These are phyloP conservation scores for Neocrepidodera transversa DNA, from an alignment of 2,888 invertebrate genomes.

Conservation along the genomic window DNA sequence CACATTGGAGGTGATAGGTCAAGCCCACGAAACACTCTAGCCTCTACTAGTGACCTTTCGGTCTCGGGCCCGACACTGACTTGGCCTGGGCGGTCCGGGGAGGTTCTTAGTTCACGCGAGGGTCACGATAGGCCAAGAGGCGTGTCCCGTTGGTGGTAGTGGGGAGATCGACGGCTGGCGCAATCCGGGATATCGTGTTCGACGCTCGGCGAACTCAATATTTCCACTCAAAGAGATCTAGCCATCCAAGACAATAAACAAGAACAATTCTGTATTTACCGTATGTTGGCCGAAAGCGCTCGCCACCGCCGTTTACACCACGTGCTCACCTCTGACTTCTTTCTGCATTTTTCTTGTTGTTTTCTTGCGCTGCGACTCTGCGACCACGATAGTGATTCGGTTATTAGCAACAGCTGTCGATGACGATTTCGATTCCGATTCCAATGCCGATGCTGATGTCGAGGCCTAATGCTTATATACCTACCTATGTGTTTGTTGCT, in stretches of 20 bases:
- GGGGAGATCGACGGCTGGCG: conserved; percentile 45
- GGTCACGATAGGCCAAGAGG: conserved; percentile 62
- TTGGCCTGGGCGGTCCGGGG: conserved; percentile 62
- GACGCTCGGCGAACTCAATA: not conserved
- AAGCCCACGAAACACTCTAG: conserved; percentile 62
- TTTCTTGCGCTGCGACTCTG: no score
- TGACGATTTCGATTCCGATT: not conserved
- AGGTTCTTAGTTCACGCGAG: conserved; percentile 61
- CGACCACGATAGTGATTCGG: conserved; percentile 17
- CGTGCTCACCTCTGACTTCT: conserved; percentile 30
- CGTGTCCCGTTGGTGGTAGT: conserved; percentile 47
- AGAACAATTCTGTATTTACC: conserved; percentile 27
- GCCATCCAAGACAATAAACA: conserved; percentile 23
- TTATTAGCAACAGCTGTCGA: conserved; percentile 6
- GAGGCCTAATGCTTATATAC: not conserved
- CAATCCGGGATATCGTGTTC: conserved; percentile 10
- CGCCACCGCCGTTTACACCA: conserved; percentile 29
- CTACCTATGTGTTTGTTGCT: not conserved
- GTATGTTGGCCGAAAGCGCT: conserved; percentile 14
- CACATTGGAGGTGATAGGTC: conserved; percentile 61
- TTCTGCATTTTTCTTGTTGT: conserved; percentile 22
- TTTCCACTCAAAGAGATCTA: conserved; percentile 9
- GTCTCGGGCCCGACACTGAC: conserved; percentile 61
- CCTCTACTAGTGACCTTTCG: conserved; percentile 63
- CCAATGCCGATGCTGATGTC: not conserved